These are phyloP conservation scores for Hiodon alosoides DNA, from an alignment of 2,113 vertebrate genomes.

Conservation along the genomic window DNA sequence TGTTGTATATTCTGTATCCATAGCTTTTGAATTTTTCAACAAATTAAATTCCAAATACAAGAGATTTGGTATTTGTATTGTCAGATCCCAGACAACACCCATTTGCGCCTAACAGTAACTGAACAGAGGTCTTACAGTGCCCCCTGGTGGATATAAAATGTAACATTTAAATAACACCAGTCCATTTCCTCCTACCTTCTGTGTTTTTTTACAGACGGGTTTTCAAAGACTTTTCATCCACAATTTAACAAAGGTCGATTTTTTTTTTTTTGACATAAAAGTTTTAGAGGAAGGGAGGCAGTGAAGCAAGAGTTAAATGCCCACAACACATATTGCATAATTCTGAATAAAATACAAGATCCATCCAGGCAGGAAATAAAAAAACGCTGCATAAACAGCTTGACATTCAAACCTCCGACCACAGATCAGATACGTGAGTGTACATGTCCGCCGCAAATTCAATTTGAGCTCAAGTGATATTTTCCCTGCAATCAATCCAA, in stretches of 20 bases:
- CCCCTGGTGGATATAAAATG: constrained; percentile 10
- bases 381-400: too few relatives aligned
- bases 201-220: too few relatives aligned
- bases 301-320: too few relatives aligned
- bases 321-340: too few relatives aligned
- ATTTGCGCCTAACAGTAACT: neutral
- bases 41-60: constrained; percentile 6
- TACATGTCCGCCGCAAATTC: neutral
- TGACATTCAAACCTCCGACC: neutral
- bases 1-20: constrained; percentile 9
- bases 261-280: too few relatives aligned
- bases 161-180: too few relatives aligned
- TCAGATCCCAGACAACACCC: neutral
- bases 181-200: too few relatives aligned
- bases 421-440: constrained; percentile 1
- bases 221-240: too few relatives aligned
- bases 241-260: too few relatives aligned
- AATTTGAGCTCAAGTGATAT: neutral
- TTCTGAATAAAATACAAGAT: neutral
- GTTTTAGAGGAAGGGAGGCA: too few relatives aligned
- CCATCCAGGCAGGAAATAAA: too few relatives aligned
- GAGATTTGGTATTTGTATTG: neutral
- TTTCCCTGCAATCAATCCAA: too few relatives aligned
- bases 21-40: constrained; percentile 3
- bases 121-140: constrained; percentile 9